phyloP scores from a whole-genome alignment of 2,113 vertebrate genomes.

The Corydoras maculifer region DNA sequence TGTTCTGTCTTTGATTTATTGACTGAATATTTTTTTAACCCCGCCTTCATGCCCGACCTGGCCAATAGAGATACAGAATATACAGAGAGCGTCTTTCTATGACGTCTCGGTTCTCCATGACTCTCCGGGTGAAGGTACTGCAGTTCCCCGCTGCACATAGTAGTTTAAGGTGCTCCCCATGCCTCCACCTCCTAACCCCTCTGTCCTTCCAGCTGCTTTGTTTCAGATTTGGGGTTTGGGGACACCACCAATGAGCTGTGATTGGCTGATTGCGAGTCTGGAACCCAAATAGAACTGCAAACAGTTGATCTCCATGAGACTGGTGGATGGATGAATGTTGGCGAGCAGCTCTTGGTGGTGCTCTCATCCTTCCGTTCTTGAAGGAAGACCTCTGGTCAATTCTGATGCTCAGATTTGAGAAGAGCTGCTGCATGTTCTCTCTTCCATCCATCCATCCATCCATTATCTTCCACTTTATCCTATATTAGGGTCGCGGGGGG shows the following conservation, averaged over 20 bases:
- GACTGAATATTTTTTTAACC: slow-evolving; percentile 62
- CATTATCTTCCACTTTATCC: too few species aligned
- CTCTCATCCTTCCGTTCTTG: not conserved
- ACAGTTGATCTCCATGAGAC: not conserved
- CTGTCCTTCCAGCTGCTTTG: slow-evolving; percentile 21
- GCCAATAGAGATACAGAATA: slow-evolving; percentile 91
- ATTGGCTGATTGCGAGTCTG: not conserved
- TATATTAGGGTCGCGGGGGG: too few species aligned
- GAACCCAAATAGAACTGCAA: too few species aligned
- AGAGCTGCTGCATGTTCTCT: slow-evolving; percentile 29
- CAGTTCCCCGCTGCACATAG: slow-evolving; percentile 63
- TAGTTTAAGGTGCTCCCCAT: slow-evolving; percentile 61
- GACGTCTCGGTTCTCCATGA: slow-evolving; percentile 98
- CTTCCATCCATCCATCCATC: too few species aligned
- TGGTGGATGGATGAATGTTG: not conserved
- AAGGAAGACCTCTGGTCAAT: slow-evolving; percentile 7
- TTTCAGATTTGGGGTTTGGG: slow-evolving; percentile 8
- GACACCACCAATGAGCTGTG: not conserved
- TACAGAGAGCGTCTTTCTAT: slow-evolving; percentile 99
- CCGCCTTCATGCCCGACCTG: slow-evolving; percentile 56
- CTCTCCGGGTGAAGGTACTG: slow-evolving; percentile 88
- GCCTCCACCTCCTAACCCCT: slow-evolving; percentile 72
- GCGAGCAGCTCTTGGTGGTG: not conserved
- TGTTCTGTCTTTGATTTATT: slow-evolving; percentile 57
- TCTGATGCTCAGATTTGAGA: slow-evolving; percentile 23